Evolutionary conservation across 2,113 vertebrate genomes (phyloP).

Genomic region (Axis porcinus): DNA sequence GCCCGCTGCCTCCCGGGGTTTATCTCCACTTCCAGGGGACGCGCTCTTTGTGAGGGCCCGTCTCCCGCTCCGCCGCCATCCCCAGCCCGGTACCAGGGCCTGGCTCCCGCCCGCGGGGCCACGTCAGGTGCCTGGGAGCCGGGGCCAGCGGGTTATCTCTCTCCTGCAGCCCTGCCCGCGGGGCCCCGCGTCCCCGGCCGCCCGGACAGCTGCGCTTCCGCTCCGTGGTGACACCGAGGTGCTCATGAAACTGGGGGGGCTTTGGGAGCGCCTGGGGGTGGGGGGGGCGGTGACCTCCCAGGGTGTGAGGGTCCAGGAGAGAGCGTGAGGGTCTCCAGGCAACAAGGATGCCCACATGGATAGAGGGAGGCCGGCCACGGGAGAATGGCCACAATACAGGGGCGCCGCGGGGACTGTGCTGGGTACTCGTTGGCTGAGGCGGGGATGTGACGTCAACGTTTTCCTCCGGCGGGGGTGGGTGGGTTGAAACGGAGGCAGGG

Average conservation of each 20-base stretch:
- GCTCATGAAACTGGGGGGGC: neutral
- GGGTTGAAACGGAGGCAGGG: accelerated
- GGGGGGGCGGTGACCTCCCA: neutral
- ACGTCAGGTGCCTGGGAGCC: slow-evolving; percentile 71
- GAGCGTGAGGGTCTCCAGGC: neutral
- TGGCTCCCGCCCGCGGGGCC: slow-evolving; percentile 64
- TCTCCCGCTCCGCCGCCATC: slow-evolving; percentile 74
- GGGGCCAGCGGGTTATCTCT: slow-evolving; percentile 78
- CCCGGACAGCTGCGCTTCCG: slow-evolving; percentile 38
- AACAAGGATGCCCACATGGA: accelerated
- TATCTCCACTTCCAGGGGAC: slow-evolving; percentile 83
- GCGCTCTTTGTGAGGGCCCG: slow-evolving; percentile 78
- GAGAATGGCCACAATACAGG: accelerated
- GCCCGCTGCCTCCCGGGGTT: slow-evolving; percentile 66
- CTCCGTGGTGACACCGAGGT: neutral
- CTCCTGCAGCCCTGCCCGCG: slow-evolving; percentile 68
- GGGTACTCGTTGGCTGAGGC: neutral
- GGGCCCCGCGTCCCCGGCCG: slow-evolving; percentile 40
- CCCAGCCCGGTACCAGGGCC: slow-evolving; percentile 49
- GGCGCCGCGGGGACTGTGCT: accelerated
- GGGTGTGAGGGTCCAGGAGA: neutral
- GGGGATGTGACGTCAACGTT: accelerated
- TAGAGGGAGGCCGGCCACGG: accelerated
- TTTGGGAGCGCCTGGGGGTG: neutral
- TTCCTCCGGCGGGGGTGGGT: accelerated